Percentiles rank a stretch among this genome's conserved stretches.
Conservation (phyloP, 2,113 vertebrate genomes). For the Lasiurus cinereus region DNA sequence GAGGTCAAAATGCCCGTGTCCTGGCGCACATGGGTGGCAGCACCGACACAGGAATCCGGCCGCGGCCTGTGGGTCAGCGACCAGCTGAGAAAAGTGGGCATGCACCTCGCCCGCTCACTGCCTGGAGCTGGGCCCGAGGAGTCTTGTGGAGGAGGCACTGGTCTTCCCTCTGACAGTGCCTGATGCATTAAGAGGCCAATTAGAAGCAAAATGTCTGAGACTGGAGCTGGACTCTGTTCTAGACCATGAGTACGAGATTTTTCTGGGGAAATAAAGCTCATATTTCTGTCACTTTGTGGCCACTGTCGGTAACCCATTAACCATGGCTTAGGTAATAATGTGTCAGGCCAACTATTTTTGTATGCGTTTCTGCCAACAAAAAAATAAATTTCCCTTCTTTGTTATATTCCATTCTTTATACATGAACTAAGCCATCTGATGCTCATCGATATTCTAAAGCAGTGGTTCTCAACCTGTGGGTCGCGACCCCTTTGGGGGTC, state of each 20-base stretch:
- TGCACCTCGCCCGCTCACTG: not conserved
- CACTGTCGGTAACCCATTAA: conserved; percentile 53
- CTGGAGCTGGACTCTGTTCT: not conserved
- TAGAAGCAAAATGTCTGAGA: not conserved
- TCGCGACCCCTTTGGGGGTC: too few relatives aligned
- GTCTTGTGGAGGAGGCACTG: not conserved
- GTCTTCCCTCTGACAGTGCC: not conserved
- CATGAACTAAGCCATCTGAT: conserved; percentile 22
- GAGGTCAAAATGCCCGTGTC: not conserved
- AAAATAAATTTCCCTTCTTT: not conserved
- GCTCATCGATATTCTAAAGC: not conserved
- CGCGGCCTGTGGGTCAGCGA: not conserved
- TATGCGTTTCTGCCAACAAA: conserved; percentile 35
- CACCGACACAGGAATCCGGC: not conserved
- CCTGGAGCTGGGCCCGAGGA: not conserved
- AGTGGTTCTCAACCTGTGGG: too few relatives aligned
- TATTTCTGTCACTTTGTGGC: conserved; percentile 24
- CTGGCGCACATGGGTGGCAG: not conserved
- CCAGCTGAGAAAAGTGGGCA: not conserved
- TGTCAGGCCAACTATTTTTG: conserved; percentile 6
- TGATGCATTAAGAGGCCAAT: not conserved
- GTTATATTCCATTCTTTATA: conserved; percentile 36
- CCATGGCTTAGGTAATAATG: not conserved
- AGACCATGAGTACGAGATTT: not conserved
- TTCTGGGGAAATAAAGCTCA: conserved; percentile 48